phyloP scores from a whole-genome alignment of 1,140 invertebrate genomes.

The Diabrotica undecimpunctata region DNA sequence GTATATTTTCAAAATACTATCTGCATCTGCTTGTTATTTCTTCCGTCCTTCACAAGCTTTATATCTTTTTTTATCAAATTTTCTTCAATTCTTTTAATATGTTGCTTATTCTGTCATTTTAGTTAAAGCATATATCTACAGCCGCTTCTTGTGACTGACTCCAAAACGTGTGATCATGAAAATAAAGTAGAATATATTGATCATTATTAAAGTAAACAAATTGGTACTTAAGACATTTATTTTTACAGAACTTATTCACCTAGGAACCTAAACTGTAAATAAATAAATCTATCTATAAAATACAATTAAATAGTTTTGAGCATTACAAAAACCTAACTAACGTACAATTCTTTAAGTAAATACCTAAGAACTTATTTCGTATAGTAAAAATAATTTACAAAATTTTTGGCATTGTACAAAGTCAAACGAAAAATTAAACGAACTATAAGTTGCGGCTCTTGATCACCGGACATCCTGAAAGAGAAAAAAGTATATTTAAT shows the following conservation, averaged over 20 bases:
- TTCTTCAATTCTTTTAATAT: too few species aligned
- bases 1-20: too few species aligned
- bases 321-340: constrained; percentile 26
- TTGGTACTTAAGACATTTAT: constrained; percentile 15
- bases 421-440: constrained; percentile 14
- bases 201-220: too few species aligned
- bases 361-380: constrained; percentile 23
- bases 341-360: constrained; percentile 21
- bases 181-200: not conserved
- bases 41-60: too few species aligned
- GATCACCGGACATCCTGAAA: constrained; percentile 56
- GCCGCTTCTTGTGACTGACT: too few species aligned
- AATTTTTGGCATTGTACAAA: constrained; percentile 43
- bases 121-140: too few species aligned
- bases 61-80: too few species aligned
- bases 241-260: constrained; percentile 11
- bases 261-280: constrained; percentile 18
- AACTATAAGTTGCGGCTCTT: constrained; percentile 41
- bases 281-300: constrained; percentile 32
- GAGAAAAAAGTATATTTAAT: constrained; percentile 32
- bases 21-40: too few species aligned
- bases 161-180: too few species aligned
- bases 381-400: constrained; percentile 35
- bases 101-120: too few species aligned
- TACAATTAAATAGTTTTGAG: constrained; percentile 31